Base-by-base conservation (phyloP, 2,113 vertebrate species). In the Lanius collurio region DNA sequence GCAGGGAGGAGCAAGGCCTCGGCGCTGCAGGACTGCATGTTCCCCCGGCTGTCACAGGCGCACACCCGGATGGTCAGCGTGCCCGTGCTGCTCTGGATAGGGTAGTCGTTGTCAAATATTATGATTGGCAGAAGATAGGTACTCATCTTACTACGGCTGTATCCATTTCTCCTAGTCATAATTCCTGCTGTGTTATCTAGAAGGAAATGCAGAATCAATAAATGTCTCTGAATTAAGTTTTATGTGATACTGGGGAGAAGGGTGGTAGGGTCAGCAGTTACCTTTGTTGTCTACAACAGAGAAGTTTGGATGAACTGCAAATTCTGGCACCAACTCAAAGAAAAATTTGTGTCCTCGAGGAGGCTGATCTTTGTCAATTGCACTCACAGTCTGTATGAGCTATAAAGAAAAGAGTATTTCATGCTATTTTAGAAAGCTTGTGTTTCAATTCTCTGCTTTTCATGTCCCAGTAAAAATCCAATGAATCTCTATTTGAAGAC, bases 241-340 rank as follows among this genome's bases (percentile, higher is more conserved):
- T 57, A 30, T 22, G 20, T 37, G 27, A 14, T 50, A 16, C 4
- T n/a, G 5, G 26, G 39, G 6, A 18, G 24, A 9, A 7, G 8
- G 5, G 2, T 59, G 23, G 15, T 31, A 8, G 7, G 41, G 39
- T 69, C 42, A 65, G 37, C 30, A 55, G 20, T 44, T 98, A 98
- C 98, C 98, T 98, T 98, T 98, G 71, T 98, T 98, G 79, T 98
- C 98, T 41, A 98, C 85, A 73, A 98, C 89, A 37, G 98, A 98
- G 94, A 98, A 98, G 90, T 98, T 98, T 16, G 98, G 98, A 70
- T 98, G 98, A 83, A 96, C 95, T 63, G 98, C 93, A 89, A 98
- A 97, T 94, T 98, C 98, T 89, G 98, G 98, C 71, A 97, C 97
- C 89, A 98, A 75, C 44, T 98, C 98, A 96, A 98, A 98, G 94